These are phyloP conservation scores for Belonocnema kinseyi DNA, from an alignment of 1,140 invertebrate species.

Conservation along the genomic window DNA sequence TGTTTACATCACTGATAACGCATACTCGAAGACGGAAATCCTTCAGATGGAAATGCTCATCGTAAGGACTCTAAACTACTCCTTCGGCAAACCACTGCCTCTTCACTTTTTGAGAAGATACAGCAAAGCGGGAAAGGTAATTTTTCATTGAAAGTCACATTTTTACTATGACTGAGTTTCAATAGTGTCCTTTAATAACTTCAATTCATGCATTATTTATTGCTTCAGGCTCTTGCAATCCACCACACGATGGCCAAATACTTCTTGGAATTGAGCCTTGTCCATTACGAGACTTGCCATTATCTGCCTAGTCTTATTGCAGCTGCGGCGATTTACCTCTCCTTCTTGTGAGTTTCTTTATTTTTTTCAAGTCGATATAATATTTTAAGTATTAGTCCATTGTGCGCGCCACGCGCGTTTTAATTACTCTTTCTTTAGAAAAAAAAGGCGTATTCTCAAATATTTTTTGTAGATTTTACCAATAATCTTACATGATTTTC, in stretches of 20 bases:
- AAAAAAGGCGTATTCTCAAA: too few relatives aligned
- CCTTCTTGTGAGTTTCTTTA: constrained; percentile 75
- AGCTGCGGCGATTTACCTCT: constrained; percentile 84
- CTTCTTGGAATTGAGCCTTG: constrained; percentile 89
- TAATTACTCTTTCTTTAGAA: too few relatives aligned
- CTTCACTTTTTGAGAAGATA: constrained; percentile 92
- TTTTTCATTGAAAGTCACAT: constrained; percentile 35
- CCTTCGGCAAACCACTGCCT: constrained; percentile 89
- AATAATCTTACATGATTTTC: too few relatives aligned
- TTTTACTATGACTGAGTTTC: constrained; percentile 24
- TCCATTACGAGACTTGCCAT: constrained; percentile 89
- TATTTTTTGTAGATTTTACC: too few relatives aligned
- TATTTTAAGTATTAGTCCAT: too few relatives aligned
- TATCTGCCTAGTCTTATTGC: constrained; percentile 88
- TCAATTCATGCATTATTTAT: too few relatives aligned
- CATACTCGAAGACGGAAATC: constrained; percentile 88
- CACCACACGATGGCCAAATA: constrained; percentile 95
- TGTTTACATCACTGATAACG: constrained; percentile 93
- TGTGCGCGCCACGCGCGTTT: too few relatives aligned
- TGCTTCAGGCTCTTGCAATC: constrained; percentile 75
- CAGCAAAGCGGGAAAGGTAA: constrained; percentile 84
- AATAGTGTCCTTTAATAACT: constrained; percentile 32
- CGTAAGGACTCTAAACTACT: constrained; percentile 85
- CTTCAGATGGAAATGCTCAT: constrained; percentile 90
- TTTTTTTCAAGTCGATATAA: neutral